phyloP scores from a whole-genome alignment of 64 coral and sea anemone genomes.

The Actinia equina region DNA sequence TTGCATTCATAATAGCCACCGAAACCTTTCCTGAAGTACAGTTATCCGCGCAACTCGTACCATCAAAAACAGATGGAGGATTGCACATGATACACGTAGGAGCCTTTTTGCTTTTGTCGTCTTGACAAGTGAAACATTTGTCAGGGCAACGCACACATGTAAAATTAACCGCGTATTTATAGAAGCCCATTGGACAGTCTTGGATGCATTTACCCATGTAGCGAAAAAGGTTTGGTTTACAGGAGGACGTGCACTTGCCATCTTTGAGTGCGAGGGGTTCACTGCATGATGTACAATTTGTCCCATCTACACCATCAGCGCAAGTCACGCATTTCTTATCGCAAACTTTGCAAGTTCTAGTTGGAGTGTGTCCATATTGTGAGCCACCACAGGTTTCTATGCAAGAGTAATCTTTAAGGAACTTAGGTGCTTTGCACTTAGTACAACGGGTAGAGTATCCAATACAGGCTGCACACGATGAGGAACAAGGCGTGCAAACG shows the following conservation, averaged over 20 bases:
- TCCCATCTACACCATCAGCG: conserved; percentile 38
- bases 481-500: conserved; percentile 38
- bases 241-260: conserved; percentile 52
- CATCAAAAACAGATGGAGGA: conserved; percentile 34
- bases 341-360: conserved; percentile 42
- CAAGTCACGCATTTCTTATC: conserved; percentile 56
- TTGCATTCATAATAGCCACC: conserved; percentile 28
- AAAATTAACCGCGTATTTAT: conserved; percentile 25
- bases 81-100: conserved; percentile 38
- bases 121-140: conserved; percentile 40
- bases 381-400: conserved; percentile 32
- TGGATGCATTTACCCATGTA: conserved; percentile 28
- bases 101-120: background rate
- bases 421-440: conserved; percentile 68
- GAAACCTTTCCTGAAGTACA: conserved; percentile 48
- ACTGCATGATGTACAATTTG: conserved; percentile 70
- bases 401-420: conserved; percentile 43
- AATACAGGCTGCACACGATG: conserved; percentile 48
- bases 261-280: conserved; percentile 55
- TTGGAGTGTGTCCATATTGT: conserved; percentile 53
- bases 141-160: conserved; percentile 55
- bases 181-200: conserved; percentile 38
- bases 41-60: conserved; percentile 22
- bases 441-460: conserved; percentile 52
- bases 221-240: conserved; percentile 39